Percentiles rank a stretch among this genome's conserved stretches.
Evolutionary conservation across 1,140 invertebrate species (phyloP).

Genomic region (Leptinotarsa defecta): DNA sequence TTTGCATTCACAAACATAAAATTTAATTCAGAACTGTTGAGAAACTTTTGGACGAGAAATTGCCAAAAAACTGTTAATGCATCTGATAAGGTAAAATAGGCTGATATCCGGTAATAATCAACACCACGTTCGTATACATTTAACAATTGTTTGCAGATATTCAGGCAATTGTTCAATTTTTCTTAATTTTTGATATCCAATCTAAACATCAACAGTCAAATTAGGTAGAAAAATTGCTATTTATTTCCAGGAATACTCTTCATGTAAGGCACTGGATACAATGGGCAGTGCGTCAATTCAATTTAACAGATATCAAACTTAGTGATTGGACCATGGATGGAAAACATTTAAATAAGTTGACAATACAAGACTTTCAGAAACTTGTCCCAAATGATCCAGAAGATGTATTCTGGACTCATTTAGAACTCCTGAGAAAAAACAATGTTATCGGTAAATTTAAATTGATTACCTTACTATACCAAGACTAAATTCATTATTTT

Average conservation of each 20-base stretch:
- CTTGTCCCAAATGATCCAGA: slow-evolving; percentile 82
- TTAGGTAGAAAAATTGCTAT: neutral
- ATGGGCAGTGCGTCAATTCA: slow-evolving; percentile 90
- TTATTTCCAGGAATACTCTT: slow-evolving; percentile 64
- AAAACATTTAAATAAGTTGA: slow-evolving; percentile 73
- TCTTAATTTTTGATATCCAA: too few species aligned
- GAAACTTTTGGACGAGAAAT: too few species aligned
- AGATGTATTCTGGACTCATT: slow-evolving; percentile 92
- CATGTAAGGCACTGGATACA: slow-evolving; percentile 90
- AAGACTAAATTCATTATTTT: slow-evolving; percentile 12
- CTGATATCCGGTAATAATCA: too few species aligned
- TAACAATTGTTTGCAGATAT: too few species aligned
- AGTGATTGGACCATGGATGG: slow-evolving; percentile 83
- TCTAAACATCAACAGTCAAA: too few species aligned
- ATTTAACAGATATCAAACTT: slow-evolving; percentile 68
- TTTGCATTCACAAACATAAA: too few species aligned
- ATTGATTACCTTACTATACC: neutral
- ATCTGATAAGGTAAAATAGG: too few species aligned
- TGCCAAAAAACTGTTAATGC: too few species aligned
- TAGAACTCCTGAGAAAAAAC: slow-evolving; percentile 87
- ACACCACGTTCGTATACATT: too few species aligned
- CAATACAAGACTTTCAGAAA: slow-evolving; percentile 69
- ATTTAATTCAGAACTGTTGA: too few species aligned
- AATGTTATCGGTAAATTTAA: slow-evolving; percentile 82
- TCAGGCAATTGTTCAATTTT: too few species aligned